Base-by-base conservation (phyloP, 2,113 vertebrate species). In the Eclectus roratus region DNA sequence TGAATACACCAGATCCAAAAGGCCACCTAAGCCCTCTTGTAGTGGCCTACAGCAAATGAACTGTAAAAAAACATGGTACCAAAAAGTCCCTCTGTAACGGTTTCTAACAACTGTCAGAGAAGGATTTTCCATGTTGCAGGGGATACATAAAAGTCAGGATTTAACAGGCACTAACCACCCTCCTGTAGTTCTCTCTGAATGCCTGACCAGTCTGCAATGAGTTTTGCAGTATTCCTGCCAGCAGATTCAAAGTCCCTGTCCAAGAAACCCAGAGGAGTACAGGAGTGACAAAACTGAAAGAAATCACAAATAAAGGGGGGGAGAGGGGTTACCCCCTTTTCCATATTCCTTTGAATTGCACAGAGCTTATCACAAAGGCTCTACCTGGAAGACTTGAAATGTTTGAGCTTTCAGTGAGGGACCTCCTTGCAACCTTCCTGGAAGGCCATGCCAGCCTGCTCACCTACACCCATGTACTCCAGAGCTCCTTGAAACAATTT, bases 401-500 rank as follows among this genome's bases (percentile, higher is more conserved):
- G 0, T 41, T 9, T 33, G 37, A 58, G 50, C 53, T 73, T 88
- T 81, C 63, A 56, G 64, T 3, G 9, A 74, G 64, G 46, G 43
- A 74, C 72, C 29, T 86, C 71, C 69, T 47, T 29, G 43, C 60
- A 92, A 83, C 82, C 92, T 53, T 83, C 80, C 76, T 86, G 82
- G 80, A 92, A 94, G 92, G 77, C 77, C 12, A 9, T 9, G 76
- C 50, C 85, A 93, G 68, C 50, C 52, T 0, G 1, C 71, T 71
- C 2, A 0, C 76, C 76, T 83, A 83, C 83, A 86, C 56, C 60
- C 85, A 80, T 64, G 21, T 2, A n/a, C 31, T 89, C 5, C 0
- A 28, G 5, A 60, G 33, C 89, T 94, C 93, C 91, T 95, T 95
- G 83, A 95, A 94, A 95, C 72, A 95, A 63, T 77, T 91, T 86